Evolutionary conservation across 2,888 invertebrate species (phyloP), one percentile per base, ranked within the genome.

Genomic region (Aphodius granarius): DNA sequence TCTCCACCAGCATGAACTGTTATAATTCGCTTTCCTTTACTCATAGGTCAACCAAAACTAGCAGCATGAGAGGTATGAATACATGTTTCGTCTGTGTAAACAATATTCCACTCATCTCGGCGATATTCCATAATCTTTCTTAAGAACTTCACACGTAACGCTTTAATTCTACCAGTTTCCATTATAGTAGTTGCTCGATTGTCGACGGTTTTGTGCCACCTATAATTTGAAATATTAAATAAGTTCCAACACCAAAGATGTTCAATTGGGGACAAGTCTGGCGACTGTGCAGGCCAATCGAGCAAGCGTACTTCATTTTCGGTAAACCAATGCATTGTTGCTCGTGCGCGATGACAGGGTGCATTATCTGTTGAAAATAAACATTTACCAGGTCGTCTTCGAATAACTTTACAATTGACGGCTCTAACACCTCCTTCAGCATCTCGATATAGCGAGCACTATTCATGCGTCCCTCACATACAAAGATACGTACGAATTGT

Each of bases 401-500:
- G 16, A 15, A 70, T 15, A 71, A 71, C 62, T 71, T 43, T 13
- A 71, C n/a, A n/a, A 23, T 23, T n/a, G 23, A 71, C 18, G 71
- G 3, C 43, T 23, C 71, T 17, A 71, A 18, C 18, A 71, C 71
- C 62, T 71, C 43, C 18, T 43, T 9, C 19, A 71, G 18, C 22
- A 71, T 71, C 18, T 22, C 43, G 62, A 43, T 43, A 21, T 43
- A 71, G 20, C 43, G 43, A 16, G 18, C 62, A n/a, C 43, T 18
- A 21, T 23, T 71, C 43, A 71, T 71, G 6, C 71, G 71, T 18
- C 71, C 43, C 17, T 71, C 71, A 43, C 71, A 71, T 43, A 71
- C 23, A 23, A 23, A 23, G 23, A 23, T 4, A 23, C 6, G 23
- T 23, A 23, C 23, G 23, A 23, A 23, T 23, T 23, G 23, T 23